Evolutionary conservation across 1,140 invertebrate genomes (phyloP), one percentile per base, ranked within the genome.

Genomic region (Nilaparvata lugens): DNA sequence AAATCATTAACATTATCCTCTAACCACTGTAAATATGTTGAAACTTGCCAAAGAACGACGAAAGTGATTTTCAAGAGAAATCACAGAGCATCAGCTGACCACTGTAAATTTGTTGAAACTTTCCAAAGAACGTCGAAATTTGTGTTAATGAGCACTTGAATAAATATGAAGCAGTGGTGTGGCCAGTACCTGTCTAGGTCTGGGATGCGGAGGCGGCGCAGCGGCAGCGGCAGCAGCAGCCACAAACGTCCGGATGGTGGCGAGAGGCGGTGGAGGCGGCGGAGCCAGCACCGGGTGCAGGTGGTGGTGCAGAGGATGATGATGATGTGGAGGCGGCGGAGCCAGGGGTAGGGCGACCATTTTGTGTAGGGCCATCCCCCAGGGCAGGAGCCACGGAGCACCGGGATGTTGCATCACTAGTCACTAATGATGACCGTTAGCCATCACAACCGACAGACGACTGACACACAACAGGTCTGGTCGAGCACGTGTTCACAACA

Each of bases 331-430:
- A 21, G 28, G 53, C 7, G 56, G 56, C 21, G 71, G 68, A 67
- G 69, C 68, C 21, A 75, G 68, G 18, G 75, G 76, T 52, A 78
- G 70, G 3, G 75, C 74, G 45, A 78, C 71, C 75, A 79, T 76
- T 67, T 79, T 79, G 66, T 78, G 76, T 62, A 78, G 62, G 58
- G 77, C 75, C 58, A 79, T 73, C 14, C 76, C 77, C 77, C 77
- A 79, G 24, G 77, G 77, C 61, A 79, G 64, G 65, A 77, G 77
- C 77, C 77, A 79, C 14, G 76, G 72, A 9, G 74, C 72, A 25
- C 75, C 73, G 65, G 75, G 75, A 65, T 79, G 76, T 66, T 77
- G 75, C 74, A 76, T 77, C 9, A 35, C 31, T 11, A 43, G 35
- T 25, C 43, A 48, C 56, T 18, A 31, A 21, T 1, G 7, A 23